phyloP scores from a whole-genome alignment of 2,888 invertebrate species.

The Spodoptera picta region DNA sequence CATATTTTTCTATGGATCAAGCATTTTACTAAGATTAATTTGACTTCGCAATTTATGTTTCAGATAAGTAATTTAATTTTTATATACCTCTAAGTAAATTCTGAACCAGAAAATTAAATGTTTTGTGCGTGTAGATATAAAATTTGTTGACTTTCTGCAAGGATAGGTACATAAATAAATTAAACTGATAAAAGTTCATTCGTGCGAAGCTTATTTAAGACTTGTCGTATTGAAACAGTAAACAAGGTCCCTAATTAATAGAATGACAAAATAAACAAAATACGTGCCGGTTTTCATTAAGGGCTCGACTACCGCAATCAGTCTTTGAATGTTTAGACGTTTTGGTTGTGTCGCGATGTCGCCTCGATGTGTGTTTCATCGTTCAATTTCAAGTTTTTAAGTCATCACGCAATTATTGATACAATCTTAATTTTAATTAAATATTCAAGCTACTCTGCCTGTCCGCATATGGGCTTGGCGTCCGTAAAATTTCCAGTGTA shows the following conservation, averaged over 20 bases:
- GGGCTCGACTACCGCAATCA: slow-evolving; percentile 60
- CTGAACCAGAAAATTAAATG: slow-evolving; percentile 40
- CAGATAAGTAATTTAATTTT: slow-evolving; percentile 45
- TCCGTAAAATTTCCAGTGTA: too few relatives aligned
- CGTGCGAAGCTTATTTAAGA: slow-evolving; percentile 75
- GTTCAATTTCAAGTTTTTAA: slow-evolving; percentile 13
- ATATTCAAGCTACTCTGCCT: too few relatives aligned
- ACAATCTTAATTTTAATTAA: too few relatives aligned
- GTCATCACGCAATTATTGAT: too few relatives aligned
- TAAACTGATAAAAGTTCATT: slow-evolving; percentile 75
- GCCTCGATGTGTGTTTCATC: slow-evolving; percentile 11
- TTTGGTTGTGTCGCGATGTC: slow-evolving; percentile 22
- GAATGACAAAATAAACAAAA: slow-evolving; percentile 75
- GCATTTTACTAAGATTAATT: slow-evolving; percentile 46
- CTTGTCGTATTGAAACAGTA: slow-evolving; percentile 75
- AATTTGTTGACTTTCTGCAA: slow-evolving; percentile 63
- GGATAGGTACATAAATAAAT: slow-evolving; percentile 68
- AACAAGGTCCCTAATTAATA: slow-evolving; percentile 79
- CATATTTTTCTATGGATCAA: slow-evolving; percentile 44
- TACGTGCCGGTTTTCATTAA: slow-evolving; percentile 68
- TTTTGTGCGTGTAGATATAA: slow-evolving; percentile 45
- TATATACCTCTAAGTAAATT: slow-evolving; percentile 37
- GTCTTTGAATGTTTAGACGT: slow-evolving; percentile 48
- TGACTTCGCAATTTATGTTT: slow-evolving; percentile 38
- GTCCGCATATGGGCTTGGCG: too few relatives aligned